A percentile compares a stretch with the other conserved stretches of the same genome.
Conservation (phyloP, 1,140 invertebrate genomes). For the Dreissena rostriformis region DNA sequence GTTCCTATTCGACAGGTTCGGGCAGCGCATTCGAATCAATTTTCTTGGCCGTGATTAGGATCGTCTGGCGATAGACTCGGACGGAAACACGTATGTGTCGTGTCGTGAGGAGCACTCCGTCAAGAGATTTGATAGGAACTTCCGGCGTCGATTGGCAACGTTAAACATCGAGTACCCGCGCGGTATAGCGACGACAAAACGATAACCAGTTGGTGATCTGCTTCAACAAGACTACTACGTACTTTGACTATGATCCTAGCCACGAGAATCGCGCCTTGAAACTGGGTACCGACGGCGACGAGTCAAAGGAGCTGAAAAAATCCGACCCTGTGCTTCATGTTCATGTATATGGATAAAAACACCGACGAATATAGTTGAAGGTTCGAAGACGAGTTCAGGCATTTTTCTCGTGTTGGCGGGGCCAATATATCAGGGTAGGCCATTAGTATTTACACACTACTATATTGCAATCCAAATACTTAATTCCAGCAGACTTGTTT, state of each 20-base stretch:
- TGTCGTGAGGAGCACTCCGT: constrained; percentile 61
- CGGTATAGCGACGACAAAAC: constrained; percentile 49
- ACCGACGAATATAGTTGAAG: too few species aligned
- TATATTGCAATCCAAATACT: too few species aligned
- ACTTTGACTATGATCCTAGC: constrained; percentile 58
- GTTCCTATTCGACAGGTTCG: constrained; percentile 40
- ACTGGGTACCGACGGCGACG: constrained; percentile 56
- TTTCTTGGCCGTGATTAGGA: constrained; percentile 56
- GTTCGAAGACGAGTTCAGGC: too few species aligned
- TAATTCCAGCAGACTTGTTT: too few species aligned
- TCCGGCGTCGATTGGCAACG: constrained; percentile 51
- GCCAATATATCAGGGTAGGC: too few species aligned
- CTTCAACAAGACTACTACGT: constrained; percentile 51
- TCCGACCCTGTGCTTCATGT: constrained; percentile 52
- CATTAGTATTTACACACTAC: too few species aligned
- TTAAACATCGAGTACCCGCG: constrained; percentile 53
- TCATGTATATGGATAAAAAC: too few species aligned
- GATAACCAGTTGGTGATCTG: constrained; percentile 54
- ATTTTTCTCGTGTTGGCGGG: too few species aligned
- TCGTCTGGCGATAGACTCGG: constrained; percentile 52
- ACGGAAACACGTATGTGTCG: constrained; percentile 51
- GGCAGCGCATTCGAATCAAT: constrained; percentile 29
- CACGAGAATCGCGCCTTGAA: constrained; percentile 56
- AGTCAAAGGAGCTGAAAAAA: constrained; percentile 48
- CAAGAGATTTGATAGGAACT: constrained; percentile 54